phyloP scores from a whole-genome alignment of 2,113 vertebrate genomes.

The Neomonachus schauinslandi region DNA sequence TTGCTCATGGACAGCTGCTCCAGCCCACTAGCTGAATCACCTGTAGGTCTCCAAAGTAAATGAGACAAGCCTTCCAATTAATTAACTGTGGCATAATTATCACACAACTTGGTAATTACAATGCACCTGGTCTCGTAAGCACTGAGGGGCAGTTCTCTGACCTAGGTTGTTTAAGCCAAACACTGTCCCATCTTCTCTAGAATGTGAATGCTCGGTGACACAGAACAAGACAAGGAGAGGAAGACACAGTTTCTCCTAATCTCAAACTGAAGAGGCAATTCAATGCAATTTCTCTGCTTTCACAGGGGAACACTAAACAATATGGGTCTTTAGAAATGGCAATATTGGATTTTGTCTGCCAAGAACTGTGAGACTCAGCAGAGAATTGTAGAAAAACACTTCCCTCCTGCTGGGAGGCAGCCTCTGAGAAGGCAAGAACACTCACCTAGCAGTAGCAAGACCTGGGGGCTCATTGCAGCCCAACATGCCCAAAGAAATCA shows the following conservation, averaged over 20 bases:
- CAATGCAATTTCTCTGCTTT: constrained; percentile 2
- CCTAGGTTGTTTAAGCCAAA: not conserved
- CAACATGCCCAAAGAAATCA: not conserved
- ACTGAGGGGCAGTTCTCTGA: not conserved
- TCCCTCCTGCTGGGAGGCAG: not conserved
- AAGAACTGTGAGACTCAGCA: not conserved
- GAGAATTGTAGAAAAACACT: not conserved
- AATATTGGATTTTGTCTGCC: constrained; percentile 22
- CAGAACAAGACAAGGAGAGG: not conserved
- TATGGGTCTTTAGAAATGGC: not conserved
- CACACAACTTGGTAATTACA: constrained; percentile 63
- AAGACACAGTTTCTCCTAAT: constrained; percentile 1
- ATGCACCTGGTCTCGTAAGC: not conserved
- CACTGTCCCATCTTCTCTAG: not conserved
- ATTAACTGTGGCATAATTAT: constrained; percentile 69
- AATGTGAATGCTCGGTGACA: not conserved
- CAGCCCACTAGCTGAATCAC: constrained; percentile 34
- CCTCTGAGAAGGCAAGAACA: not conserved
- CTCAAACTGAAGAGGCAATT: constrained; percentile 26
- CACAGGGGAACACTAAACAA: not conserved
- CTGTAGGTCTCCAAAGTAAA: constrained; percentile 51
- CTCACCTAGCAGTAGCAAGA: not conserved
- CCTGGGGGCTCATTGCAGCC: not conserved
- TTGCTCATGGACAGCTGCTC: not conserved
- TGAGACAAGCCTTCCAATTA: constrained; percentile 69